phyloP scores from a whole-genome alignment of 2,113 vertebrate genomes.

The Brachirus orientalis region DNA sequence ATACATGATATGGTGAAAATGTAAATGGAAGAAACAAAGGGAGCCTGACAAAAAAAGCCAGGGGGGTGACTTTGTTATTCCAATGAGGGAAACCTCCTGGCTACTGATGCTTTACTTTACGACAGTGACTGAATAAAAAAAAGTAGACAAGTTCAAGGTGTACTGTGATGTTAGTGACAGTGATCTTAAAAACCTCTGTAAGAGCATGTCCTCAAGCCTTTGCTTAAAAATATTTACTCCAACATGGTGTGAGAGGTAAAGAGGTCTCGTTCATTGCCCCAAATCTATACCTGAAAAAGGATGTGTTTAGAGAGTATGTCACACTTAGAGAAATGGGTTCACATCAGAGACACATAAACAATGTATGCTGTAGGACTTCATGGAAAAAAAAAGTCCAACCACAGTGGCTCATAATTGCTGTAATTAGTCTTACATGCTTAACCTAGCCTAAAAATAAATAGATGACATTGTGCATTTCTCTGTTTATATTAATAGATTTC shows the following conservation, averaged over 20 bases:
- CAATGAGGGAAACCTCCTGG: not conserved
- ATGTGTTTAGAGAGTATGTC: constrained; percentile 55
- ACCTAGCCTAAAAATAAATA: constrained; percentile 35
- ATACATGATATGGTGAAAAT: constrained; percentile 14
- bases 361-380: constrained; percentile 11
- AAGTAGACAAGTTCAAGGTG: constrained; percentile 36
- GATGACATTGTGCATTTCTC: not conserved
- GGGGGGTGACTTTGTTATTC: constrained; percentile 24
- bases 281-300: constrained; percentile 22
- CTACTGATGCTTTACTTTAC: constrained; percentile 15
- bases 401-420: not conserved
- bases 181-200: constrained; percentile 12
- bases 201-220: constrained; percentile 24
- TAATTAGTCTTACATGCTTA: not conserved
- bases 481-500: not conserved
- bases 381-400: constrained; percentile 3
- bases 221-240: constrained; percentile 56
- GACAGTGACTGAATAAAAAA: constrained; percentile 30
- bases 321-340: constrained; percentile 40
- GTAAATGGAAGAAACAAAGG: not conserved
- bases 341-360: constrained; percentile 46
- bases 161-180: constrained; percentile 29
- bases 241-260: constrained; percentile 24
- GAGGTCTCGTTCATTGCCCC: constrained; percentile 23
- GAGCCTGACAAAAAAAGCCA: constrained; percentile 5